A percentile compares a stretch with the other conserved stretches of the same genome.
Evolutionary conservation across 1,140 invertebrate genomes (phyloP).

Genomic region (Calliopsis andreniformis): DNA sequence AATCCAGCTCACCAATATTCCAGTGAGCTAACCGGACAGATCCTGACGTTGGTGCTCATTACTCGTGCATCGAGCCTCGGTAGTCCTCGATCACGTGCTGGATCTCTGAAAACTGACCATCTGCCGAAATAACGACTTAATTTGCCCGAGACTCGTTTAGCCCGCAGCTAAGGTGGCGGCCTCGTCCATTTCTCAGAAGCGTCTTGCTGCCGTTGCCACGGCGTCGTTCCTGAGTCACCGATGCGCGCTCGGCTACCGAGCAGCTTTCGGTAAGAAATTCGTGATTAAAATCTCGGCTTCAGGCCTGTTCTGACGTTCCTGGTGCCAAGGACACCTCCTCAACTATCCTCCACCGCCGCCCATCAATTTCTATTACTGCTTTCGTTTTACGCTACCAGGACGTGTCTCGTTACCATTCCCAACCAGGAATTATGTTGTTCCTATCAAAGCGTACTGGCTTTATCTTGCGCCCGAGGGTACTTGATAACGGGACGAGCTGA

Average conservation of each 20-base stretch:
- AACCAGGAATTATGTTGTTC: conserved; percentile 14
- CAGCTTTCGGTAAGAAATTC: conserved; percentile 35
- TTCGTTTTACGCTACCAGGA: conserved; percentile 31
- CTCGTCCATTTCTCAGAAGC: conserved; percentile 53
- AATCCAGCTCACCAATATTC: not conserved
- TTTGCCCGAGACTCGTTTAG: conserved; percentile 65
- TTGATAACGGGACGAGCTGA: not conserved
- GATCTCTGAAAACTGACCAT: conserved; percentile 70
- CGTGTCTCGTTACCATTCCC: conserved; percentile 16
- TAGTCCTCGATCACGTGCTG: conserved; percentile 55
- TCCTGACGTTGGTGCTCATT: conserved; percentile 49
- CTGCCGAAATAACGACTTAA: conserved; percentile 80
- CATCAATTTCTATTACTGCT: conserved; percentile 22
- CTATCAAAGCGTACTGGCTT: conserved; percentile 5
- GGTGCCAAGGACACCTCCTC: conserved; percentile 22
- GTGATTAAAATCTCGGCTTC: conserved; percentile 32
- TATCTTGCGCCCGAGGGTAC: not conserved
- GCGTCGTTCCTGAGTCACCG: conserved; percentile 31
- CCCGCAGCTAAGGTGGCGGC: conserved; percentile 61
- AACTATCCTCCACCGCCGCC: conserved; percentile 7
- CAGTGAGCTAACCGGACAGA: conserved; percentile 51
- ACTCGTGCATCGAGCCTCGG: conserved; percentile 29
- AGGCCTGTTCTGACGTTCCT: conserved; percentile 9
- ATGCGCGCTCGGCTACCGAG: conserved; percentile 10
- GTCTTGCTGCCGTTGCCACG: conserved; percentile 3